phyloP scores from a whole-genome alignment of 2,888 invertebrate species.

The Agrochola litura region DNA sequence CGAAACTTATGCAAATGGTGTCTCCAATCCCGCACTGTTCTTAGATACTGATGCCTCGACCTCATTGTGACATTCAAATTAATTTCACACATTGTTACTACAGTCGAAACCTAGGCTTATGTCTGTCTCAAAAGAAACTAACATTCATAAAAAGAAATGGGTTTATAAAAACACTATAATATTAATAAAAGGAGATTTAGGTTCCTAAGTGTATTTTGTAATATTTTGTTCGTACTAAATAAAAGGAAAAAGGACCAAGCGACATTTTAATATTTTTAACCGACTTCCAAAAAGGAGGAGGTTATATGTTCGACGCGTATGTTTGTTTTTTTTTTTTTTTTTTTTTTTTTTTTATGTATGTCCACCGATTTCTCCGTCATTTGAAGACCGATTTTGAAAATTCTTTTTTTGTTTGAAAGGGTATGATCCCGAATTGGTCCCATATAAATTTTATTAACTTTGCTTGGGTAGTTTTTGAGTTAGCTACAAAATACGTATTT shows the following conservation, averaged over 20 bases:
- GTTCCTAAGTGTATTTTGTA: conserved; percentile 12
- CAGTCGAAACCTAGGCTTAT: conserved; percentile 24
- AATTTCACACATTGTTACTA: conserved; percentile 62
- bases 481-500: too few species aligned
- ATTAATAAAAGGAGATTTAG: conserved; percentile 5
- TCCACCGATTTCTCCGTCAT: too few species aligned
- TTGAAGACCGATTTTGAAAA: too few species aligned
- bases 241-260: neutral
- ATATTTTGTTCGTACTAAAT: conserved; percentile 14
- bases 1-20: conserved; percentile 79
- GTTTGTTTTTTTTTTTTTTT: too few species aligned
- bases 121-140: conserved; percentile 12
- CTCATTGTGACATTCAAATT: conserved; percentile 71
- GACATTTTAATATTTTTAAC: too few species aligned
- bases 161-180: conserved; percentile 7
- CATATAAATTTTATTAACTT: too few species aligned
- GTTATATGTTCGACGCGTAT: too few species aligned
- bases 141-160: conserved; percentile 15
- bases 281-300: too few species aligned
- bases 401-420: too few species aligned
- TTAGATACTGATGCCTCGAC: conserved; percentile 68
- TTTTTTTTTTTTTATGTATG: too few species aligned
- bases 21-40: conserved; percentile 68
- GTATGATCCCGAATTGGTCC: too few species aligned
- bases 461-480: too few species aligned